A percentile compares a stretch with the other conserved stretches of the same genome.
phyloP scores from a whole-genome alignment of 2,113 vertebrate genomes.

The Willisornis vidua region DNA sequence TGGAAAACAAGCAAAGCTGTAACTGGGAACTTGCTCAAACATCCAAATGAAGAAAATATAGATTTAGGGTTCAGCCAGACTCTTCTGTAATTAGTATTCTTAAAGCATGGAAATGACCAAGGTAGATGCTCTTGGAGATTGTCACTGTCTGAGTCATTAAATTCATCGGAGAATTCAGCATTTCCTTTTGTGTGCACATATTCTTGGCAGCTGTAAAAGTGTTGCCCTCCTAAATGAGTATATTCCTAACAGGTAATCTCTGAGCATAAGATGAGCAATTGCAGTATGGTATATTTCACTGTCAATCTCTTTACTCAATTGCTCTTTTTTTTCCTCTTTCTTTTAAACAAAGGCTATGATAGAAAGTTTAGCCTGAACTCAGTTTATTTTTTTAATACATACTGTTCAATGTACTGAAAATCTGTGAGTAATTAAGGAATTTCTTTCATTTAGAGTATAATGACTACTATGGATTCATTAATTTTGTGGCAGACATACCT shows the following conservation, averaged over 20 bases:
- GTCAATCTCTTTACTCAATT: background rate
- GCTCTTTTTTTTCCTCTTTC: background rate
- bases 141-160: background rate
- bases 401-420: background rate
- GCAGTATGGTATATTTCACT: background rate
- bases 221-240: background rate
- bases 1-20: background rate
- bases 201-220: background rate
- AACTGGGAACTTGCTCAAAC: background rate
- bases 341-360: background rate
- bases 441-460: background rate
- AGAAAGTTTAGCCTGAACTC: background rate
- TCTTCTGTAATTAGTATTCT: background rate
- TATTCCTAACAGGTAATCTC: background rate
- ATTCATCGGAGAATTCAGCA: background rate
- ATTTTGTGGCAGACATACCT: slow-evolving; percentile 19
- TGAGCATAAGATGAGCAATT: background rate
- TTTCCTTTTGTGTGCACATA: background rate
- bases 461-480: background rate
- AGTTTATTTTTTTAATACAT: slow-evolving; percentile 5
- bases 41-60: background rate
- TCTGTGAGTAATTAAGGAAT: background rate
- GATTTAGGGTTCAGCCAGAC: background rate
- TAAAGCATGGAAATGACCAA: background rate
- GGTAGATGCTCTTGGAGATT: background rate